phyloP scores from a whole-genome alignment of 2,797 vertebrate genomes.

The Setipinna tenuifilis region DNA sequence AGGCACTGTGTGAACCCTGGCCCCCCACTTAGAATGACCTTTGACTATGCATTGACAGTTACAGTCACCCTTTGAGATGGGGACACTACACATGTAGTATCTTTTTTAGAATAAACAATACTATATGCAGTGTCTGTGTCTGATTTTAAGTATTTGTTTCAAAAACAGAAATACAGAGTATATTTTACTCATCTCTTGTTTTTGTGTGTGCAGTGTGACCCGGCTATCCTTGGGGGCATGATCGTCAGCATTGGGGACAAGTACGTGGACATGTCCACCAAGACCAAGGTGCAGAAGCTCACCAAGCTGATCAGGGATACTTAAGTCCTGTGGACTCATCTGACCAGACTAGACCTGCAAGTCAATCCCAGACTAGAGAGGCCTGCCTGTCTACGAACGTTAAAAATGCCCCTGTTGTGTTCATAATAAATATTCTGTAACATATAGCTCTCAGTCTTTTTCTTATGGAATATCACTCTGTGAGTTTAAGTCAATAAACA shows the following conservation, averaged over 20 bases:
- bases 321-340: conserved; percentile 73
- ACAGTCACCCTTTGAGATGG: too few relatives aligned
- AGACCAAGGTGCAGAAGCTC: conserved; percentile 93
- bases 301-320: conserved; percentile 84
- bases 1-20: too few relatives aligned
- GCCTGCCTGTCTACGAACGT: conserved; percentile 34
- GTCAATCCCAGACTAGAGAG: conserved; percentile 48
- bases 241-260: conserved; percentile 93
- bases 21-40: too few relatives aligned
- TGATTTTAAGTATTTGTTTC: too few relatives aligned
- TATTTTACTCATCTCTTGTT: background rate
- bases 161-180: too few relatives aligned
- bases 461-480: background rate
- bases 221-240: conserved; percentile 93
- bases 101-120: too few relatives aligned
- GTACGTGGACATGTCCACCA: conserved; percentile 85
- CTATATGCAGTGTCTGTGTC: too few relatives aligned
- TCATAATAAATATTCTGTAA: conserved; percentile 60
- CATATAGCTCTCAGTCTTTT: background rate
- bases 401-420: conserved; percentile 48
- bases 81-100: too few relatives aligned
- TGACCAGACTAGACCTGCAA: conserved; percentile 40
- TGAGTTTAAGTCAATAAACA: background rate
- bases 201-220: conserved; percentile 76
- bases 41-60: too few relatives aligned